Percentiles rank a stretch among this genome's conserved stretches.
phyloP scores from a whole-genome alignment of 2,113 vertebrate species.

The Campylomormyrus numenius region DNA sequence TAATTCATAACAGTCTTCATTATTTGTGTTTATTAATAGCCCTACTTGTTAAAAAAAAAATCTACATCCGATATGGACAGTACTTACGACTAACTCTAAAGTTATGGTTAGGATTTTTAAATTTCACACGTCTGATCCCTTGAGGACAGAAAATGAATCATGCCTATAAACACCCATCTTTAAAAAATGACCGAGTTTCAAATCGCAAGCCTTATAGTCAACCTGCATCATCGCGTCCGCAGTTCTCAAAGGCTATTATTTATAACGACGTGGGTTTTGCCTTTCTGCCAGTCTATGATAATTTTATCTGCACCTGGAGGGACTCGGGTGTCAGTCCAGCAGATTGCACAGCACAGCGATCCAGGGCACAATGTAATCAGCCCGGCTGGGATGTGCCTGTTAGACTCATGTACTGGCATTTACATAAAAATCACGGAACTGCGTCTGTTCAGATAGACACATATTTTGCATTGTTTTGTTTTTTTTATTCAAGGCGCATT shows the following conservation, averaged over 20 bases:
- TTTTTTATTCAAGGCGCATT: not conserved
- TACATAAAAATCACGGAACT: not conserved
- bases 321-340: not conserved
- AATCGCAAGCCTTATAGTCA: not conserved
- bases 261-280: not conserved
- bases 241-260: not conserved
- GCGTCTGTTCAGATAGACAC: not conserved
- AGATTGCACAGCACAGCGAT: not conserved
- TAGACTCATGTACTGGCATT: not conserved
- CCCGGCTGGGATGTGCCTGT: not conserved
- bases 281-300: not conserved
- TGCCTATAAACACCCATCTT: not conserved
- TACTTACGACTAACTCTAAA: not conserved
- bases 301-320: not conserved
- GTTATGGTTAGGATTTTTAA: not conserved
- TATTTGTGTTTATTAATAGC: not conserved
- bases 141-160: not conserved
- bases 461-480: not conserved
- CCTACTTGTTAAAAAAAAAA: not conserved
- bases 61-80: not conserved
- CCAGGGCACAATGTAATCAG: not conserved
- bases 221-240: not conserved
- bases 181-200: not conserved
- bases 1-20: not conserved
- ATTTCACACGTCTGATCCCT: not conserved